Evolutionary conservation across 1,140 invertebrate genomes (phyloP).

Genomic region (Armadillidium nasatum): DNA sequence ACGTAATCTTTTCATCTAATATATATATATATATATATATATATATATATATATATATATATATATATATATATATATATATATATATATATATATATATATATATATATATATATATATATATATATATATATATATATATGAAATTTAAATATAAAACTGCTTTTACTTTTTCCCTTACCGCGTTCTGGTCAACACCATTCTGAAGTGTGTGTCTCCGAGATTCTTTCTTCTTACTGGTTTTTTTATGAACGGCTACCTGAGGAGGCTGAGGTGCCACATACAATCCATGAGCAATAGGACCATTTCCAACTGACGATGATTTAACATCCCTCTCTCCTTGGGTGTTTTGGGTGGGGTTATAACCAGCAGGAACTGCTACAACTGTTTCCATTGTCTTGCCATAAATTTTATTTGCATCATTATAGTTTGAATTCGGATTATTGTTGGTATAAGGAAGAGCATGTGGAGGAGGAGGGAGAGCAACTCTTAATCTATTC

Average conservation of each 20-base stretch:
- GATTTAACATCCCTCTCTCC: neutral
- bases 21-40: too few relatives aligned
- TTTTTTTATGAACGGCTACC: slow-evolving; percentile 21
- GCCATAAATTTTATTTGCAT: neutral
- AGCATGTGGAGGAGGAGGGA: too few relatives aligned
- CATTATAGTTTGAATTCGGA: neutral
- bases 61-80: too few relatives aligned
- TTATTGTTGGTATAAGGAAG: too few relatives aligned
- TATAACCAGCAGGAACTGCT: neutral
- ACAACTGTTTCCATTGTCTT: neutral
- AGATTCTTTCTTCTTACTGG: slow-evolving; percentile 58
- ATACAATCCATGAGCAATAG: neutral
- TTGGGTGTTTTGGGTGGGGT: neutral
- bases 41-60: too few relatives aligned
- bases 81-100: too few relatives aligned
- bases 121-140: too few relatives aligned
- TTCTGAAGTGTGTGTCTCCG: slow-evolving; percentile 84
- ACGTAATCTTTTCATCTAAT: slow-evolving; percentile 76
- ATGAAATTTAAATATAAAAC: too few relatives aligned
- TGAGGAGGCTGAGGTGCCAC: neutral
- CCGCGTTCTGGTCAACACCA: slow-evolving; percentile 88
- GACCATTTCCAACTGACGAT: neutral
- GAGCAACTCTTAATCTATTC: too few relatives aligned
- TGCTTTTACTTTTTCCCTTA: slow-evolving; percentile 49
- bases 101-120: too few relatives aligned